phyloP scores from a whole-genome alignment of 2,797 vertebrate genomes.

The Capromys pilorides region DNA sequence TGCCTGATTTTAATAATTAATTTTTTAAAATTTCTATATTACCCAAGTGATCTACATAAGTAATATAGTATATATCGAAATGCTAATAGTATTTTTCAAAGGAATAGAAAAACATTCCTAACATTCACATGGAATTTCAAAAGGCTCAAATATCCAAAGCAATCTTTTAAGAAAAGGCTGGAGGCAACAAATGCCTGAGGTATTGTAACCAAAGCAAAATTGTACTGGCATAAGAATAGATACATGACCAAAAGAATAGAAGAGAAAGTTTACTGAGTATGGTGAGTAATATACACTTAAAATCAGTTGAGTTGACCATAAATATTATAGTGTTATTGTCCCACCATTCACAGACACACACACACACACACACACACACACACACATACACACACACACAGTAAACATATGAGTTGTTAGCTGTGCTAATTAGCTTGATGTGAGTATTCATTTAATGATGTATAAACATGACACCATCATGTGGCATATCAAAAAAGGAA shows the following conservation, averaged over 20 bases:
- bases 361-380: background rate
- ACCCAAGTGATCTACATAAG: background rate
- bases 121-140: background rate
- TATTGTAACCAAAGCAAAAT: background rate
- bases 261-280: background rate
- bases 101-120: background rate
- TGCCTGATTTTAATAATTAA: background rate
- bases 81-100: background rate
- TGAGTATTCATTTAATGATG: background rate
- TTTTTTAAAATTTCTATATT: background rate
- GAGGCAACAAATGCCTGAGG: background rate
- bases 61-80: background rate
- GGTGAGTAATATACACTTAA: background rate
- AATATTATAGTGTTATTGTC: too few species aligned
- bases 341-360: background rate
- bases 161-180: background rate
- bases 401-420: background rate
- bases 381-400: background rate
- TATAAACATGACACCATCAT: background rate
- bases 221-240: background rate
- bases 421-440: background rate
- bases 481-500: background rate
- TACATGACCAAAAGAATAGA: background rate
- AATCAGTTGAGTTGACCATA: background rate
- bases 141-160: background rate